A percentile compares a stretch with the other conserved stretches of the same genome.
phyloP scores from a whole-genome alignment of 2,797 vertebrate species.

The Anguilla anguilla region DNA sequence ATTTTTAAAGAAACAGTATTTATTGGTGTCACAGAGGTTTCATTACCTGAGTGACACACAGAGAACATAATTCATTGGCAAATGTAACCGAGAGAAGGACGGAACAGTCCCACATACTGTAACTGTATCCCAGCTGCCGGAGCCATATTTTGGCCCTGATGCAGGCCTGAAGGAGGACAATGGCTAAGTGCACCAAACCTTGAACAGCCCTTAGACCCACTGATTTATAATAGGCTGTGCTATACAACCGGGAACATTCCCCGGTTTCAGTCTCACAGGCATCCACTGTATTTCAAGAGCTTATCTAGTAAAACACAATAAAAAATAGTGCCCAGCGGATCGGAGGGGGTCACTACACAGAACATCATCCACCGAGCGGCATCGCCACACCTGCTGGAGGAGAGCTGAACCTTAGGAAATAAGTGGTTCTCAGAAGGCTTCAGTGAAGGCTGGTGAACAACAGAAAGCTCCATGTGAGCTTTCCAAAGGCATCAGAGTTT shows the following conservation, averaged over 20 bases:
- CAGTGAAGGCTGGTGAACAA: not conserved
- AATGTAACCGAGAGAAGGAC: not conserved
- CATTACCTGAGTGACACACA: not conserved
- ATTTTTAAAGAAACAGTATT: not conserved
- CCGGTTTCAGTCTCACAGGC: not conserved
- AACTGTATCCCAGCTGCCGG: not conserved
- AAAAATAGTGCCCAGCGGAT: not conserved
- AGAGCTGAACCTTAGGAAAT: not conserved
- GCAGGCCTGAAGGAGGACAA: not conserved
- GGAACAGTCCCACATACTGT: not conserved
- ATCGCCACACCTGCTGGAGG: not conserved
- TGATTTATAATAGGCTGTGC: not conserved
- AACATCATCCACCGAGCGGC: not conserved
- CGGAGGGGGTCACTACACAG: not conserved
- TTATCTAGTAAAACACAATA: not conserved
- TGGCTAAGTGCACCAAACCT: not conserved
- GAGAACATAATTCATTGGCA: not conserved
- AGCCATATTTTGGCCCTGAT: not conserved
- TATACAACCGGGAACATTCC: not conserved
- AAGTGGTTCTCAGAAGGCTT: not conserved
- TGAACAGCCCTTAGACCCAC: not conserved
- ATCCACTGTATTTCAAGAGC: not conserved
- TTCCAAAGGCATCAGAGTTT: not conserved
- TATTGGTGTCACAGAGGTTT: not conserved
- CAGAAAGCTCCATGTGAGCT: not conserved